Base-by-base conservation (phyloP, 2,888 invertebrate genomes). In the Mesorhabditis spiculigera region DNA sequence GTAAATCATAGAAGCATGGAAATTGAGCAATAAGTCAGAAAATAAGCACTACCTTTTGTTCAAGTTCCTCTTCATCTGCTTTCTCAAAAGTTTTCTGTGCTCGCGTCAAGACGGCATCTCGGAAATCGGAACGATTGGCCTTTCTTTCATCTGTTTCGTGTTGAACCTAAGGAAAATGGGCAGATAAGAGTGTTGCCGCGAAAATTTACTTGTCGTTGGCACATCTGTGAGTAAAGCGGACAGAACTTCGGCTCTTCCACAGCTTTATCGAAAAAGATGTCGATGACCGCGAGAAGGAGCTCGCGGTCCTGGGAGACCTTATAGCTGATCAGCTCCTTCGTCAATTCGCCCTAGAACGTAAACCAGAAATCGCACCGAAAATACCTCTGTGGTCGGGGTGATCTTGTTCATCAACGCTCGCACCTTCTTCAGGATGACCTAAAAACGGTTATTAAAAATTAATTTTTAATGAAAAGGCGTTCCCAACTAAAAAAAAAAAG, bases 341-440 rank as follows among this genome's bases (percentile, higher is more conserved):
- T 76, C 28, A 83, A 70, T 4, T 71, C 76, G 0, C 69, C 71
- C 70, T 78, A 50, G n/a, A 50, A n/a, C 8, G 8, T 13, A 50
- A 13, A 50, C n/a, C n/a, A 50, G 8, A 13, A 50, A 50, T 13
- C 10, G 8, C 58, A 50, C n/a, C n/a, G 10, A 13, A 50, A 50
- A 13, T n/a, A 50, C 58, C 58, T 50, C 76, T 6, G 78, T 78
- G 10, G 76, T 78, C 5, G 82, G 83, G 5, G 83, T 81, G 65
- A 83, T 76, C 71, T 83, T 83, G 78, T 83, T 82, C 69, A 83
- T 74, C 41, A 83, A 65, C 16, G 81, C 71, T 41, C 83, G 77
- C 16, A 80, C 77, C 42, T 73, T 73, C 69, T 80, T 81, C 69
- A 76, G 73, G 8, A 76, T 68, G n/a, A 67, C 68, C 75, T 75